Conservation (phyloP, 2,113 vertebrate species). For the Agelaius phoeniceus region DNA sequence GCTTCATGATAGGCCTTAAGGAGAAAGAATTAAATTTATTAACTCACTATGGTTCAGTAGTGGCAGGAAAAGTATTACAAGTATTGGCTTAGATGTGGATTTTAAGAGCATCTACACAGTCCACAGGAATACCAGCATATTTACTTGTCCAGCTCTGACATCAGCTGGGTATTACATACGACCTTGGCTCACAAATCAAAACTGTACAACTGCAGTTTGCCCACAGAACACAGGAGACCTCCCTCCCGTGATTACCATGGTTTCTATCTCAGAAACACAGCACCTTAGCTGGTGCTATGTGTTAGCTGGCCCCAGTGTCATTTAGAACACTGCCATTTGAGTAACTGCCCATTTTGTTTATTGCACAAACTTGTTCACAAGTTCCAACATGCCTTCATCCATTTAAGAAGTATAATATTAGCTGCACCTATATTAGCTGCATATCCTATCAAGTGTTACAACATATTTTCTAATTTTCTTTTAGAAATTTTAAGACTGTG, state of each 20-base stretch:
- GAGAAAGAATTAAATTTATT: not conserved
- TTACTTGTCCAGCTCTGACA: not conserved
- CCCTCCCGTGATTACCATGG: not conserved
- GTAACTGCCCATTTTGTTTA: not conserved
- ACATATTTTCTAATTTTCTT: not conserved
- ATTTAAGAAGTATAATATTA: not conserved
- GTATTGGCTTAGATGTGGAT: not conserved
- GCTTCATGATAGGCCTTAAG: not conserved
- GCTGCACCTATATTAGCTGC: not conserved
- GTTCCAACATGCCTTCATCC: slow-evolving; percentile 5
- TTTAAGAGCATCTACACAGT: not conserved
- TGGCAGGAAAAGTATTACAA: not conserved
- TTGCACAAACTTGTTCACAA: not conserved
- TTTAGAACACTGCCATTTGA: not conserved
- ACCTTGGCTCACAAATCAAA: not conserved
- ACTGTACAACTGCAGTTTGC: not conserved
- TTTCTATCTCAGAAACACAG: not conserved
- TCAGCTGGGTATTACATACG: not conserved
- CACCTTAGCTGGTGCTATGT: not conserved
- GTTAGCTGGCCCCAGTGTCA: not conserved
- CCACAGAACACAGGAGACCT: not conserved
- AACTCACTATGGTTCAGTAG: not conserved
- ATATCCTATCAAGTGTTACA: not conserved
- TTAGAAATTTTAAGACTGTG: not conserved
- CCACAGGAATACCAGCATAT: not conserved